Evolutionary conservation across 2,113 vertebrate species (phyloP).

Genomic region (Eidolon helvum): DNA sequence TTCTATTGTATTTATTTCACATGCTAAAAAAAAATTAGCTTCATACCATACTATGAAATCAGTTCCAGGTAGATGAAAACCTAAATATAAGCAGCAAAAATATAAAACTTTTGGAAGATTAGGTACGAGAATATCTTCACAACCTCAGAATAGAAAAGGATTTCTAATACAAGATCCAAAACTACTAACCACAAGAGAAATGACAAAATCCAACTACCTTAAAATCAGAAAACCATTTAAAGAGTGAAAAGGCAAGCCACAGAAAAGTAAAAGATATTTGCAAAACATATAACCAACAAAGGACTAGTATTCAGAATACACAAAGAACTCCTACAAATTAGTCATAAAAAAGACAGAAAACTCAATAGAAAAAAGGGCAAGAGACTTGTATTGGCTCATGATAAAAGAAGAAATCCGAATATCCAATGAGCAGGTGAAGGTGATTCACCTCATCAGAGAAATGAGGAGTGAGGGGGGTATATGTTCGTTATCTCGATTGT

Average conservation of each 20-base stretch:
- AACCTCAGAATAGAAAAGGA: background rate
- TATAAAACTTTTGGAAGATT: background rate
- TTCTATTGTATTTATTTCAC: background rate
- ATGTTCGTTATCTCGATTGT: background rate
- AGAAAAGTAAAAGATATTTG: background rate
- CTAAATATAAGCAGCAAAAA: background rate
- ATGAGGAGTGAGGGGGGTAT: background rate
- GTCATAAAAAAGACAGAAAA: background rate
- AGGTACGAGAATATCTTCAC: background rate
- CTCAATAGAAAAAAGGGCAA: background rate
- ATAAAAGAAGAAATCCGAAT: slow-evolving; percentile 18
- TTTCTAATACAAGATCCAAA: background rate
- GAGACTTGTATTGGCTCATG: background rate
- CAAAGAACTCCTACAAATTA: background rate
- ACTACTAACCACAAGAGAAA: background rate
- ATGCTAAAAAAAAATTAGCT: background rate
- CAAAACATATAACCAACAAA: background rate
- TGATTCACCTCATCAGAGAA: background rate
- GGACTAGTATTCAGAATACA: background rate
- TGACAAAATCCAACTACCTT: background rate
- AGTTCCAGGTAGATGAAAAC: background rate
- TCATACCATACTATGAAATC: background rate
- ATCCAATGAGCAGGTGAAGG: background rate
- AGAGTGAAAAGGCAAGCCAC: background rate
- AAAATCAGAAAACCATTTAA: background rate